Conservation (phyloP, 2,797 vertebrate species). For the Leuciscus waleckii region DNA sequence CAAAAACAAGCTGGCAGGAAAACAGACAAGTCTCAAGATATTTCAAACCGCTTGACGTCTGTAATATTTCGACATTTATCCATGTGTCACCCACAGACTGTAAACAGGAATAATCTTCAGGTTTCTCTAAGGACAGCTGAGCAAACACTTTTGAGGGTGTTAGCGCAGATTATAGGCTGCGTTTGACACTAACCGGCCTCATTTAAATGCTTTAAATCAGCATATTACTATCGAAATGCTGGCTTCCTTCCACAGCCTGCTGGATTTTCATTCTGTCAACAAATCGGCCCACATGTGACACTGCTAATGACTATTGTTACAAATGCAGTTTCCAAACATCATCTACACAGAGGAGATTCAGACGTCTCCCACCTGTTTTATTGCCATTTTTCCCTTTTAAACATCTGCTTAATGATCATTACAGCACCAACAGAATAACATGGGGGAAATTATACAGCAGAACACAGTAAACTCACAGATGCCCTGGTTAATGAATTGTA, state of each 20-base stretch:
- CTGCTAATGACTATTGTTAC: neutral
- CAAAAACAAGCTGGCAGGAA: neutral
- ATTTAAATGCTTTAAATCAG: slow-evolving; percentile 45
- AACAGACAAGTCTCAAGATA: neutral
- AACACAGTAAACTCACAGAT: slow-evolving; percentile 56
- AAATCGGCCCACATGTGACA: neutral
- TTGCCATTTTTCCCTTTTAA: slow-evolving; percentile 10
- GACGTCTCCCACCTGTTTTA: neutral
- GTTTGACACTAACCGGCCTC: neutral
- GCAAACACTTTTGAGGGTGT: neutral
- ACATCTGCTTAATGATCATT: slow-evolving; percentile 45
- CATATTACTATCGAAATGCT: slow-evolving; percentile 34
- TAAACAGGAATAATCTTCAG: slow-evolving; percentile 14
- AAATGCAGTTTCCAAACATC: neutral
- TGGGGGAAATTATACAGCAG: slow-evolving; percentile 71
- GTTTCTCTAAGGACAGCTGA: slow-evolving; percentile 16
- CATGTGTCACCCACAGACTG: neutral
- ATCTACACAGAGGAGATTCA: neutral
- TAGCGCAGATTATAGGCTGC: slow-evolving; percentile 37
- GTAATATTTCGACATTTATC: neutral
- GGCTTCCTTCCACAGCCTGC: slow-evolving; percentile 5
- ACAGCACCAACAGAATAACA: slow-evolving; percentile 67
- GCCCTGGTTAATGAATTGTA: slow-evolving; percentile 61
- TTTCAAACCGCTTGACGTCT: neutral
- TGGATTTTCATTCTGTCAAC: neutral